These are phyloP conservation scores for Pygoscelis antarcticus DNA, from an alignment of 2,113 vertebrate species.

Conservation along the genomic window DNA sequence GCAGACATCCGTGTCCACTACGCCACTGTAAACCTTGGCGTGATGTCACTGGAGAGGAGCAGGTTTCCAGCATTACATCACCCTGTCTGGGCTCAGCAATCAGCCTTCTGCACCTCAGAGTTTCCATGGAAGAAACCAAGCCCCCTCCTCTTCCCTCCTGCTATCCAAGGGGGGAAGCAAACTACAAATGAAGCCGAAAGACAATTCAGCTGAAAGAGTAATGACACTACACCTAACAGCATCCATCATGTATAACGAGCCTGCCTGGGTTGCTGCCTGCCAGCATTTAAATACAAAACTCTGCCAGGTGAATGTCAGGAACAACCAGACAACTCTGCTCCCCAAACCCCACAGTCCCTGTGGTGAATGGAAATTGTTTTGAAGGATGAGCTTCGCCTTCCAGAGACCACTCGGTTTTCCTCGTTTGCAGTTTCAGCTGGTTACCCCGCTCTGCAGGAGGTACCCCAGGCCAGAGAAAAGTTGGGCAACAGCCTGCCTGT, in stretches of 20 bases:
- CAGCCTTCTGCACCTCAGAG: constrained; percentile 59
- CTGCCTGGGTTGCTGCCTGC: not conserved
- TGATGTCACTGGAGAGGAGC: constrained; percentile 64
- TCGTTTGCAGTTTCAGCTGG: not conserved
- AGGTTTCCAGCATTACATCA: constrained; percentile 73
- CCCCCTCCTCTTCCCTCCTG: constrained; percentile 10
- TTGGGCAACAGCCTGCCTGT: not conserved
- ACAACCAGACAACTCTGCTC: not conserved
- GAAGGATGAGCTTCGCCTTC: not conserved
- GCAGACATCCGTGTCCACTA: constrained; percentile 4
- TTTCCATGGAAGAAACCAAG: constrained; percentile 72
- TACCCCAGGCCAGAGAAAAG: not conserved
- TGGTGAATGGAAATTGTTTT: not conserved
- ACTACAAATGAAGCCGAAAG: not conserved
- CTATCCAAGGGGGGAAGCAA: not conserved
- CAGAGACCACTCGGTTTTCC: not conserved
- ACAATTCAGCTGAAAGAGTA: not conserved
- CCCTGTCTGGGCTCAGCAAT: constrained; percentile 43
- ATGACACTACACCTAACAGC: not conserved
- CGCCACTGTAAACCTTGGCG: constrained; percentile 29
- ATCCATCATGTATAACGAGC: constrained; percentile 28
- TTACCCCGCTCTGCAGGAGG: not conserved
- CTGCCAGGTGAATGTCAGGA: not conserved
- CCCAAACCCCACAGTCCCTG: not conserved
- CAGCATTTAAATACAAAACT: not conserved